Base-by-base conservation (phyloP, 1,140 invertebrate genomes). In the Neodiprion virginianus region DNA sequence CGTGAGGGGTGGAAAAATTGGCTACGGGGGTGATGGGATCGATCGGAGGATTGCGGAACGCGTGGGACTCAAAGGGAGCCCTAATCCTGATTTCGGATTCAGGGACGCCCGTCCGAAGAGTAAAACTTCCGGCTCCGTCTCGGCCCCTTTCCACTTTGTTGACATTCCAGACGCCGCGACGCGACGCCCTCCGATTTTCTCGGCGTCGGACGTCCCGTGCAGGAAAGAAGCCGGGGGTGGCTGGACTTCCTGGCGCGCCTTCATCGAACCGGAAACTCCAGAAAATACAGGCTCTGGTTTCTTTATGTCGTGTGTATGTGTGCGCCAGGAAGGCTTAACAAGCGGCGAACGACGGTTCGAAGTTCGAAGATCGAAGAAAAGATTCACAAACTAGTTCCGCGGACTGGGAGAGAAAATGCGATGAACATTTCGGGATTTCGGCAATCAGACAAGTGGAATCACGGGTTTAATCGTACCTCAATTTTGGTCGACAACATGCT, bases 151-250 rank as follows among this genome's bases (percentile, higher is more conserved):
- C 53, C 53, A 61, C 53, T 61, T 61, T 17, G 53, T 61, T 61
- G 53, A 61, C 53, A 17, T 61, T 61, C 8, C 53, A 61, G 53
- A 61, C 53, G n/a, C 53, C 53, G 53, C 53, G 53, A 61, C 53
- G 53, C 53, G 11, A 1, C n/a, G 11, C 11, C 53, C 53, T 5
- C 11, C 53, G 53, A 61, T 61, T 61, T 61, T 61, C 11, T 17
- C 53, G 53, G n/a, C 5, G 53, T 61, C 53, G 53, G 11, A 61
- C 53, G 53, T 8, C 53, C 53, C 53, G 53, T 61, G 53, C 28
- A 40, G 53, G 53, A 61, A 61, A 61, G 11, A 61, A 61, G 11
- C 53, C 53, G 11, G 53, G n/a, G 53, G n/a, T 61, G 53, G 11
- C 53, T 14, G 53, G 53, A 8, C 53, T 61, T 61, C 53, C 53